These are phyloP conservation scores for Ephestia elutella DNA, from an alignment of 1,140 invertebrate genomes.

Conservation along the genomic window DNA sequence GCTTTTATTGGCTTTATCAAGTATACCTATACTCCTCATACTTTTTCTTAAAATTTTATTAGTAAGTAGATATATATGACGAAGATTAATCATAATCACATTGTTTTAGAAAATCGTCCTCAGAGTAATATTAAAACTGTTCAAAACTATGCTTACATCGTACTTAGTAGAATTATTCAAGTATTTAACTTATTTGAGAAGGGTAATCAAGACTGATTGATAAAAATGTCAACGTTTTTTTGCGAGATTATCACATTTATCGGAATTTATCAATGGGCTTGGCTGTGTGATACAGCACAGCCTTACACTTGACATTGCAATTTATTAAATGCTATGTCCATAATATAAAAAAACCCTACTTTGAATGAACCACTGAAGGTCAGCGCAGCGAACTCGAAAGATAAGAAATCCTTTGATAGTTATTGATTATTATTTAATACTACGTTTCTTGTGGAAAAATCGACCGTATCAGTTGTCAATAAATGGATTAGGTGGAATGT, in stretches of 20 bases:
- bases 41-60: too few relatives aligned
- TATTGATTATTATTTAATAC: not conserved
- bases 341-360: not conserved
- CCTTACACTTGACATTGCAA: slow-evolving; percentile 1
- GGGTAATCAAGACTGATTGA: too few relatives aligned
- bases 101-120: too few relatives aligned
- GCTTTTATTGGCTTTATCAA: too few relatives aligned
- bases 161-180: too few relatives aligned
- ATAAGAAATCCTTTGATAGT: slow-evolving; percentile 1
- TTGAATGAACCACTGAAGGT: not conserved
- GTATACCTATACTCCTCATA: too few relatives aligned
- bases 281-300: not conserved
- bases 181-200: too few relatives aligned
- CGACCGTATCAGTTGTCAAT: not conserved
- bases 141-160: too few relatives aligned
- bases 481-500: not conserved
- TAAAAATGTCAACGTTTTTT: not conserved
- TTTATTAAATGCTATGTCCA: not conserved
- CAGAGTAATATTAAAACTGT: too few relatives aligned
- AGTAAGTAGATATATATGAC: too few relatives aligned
- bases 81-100: too few relatives aligned
- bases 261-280: not conserved
- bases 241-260: not conserved
- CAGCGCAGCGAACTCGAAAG: not conserved
- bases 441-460: not conserved